Base-by-base conservation (phyloP, 1,140 invertebrate species). In the Microplitis demolitor region DNA sequence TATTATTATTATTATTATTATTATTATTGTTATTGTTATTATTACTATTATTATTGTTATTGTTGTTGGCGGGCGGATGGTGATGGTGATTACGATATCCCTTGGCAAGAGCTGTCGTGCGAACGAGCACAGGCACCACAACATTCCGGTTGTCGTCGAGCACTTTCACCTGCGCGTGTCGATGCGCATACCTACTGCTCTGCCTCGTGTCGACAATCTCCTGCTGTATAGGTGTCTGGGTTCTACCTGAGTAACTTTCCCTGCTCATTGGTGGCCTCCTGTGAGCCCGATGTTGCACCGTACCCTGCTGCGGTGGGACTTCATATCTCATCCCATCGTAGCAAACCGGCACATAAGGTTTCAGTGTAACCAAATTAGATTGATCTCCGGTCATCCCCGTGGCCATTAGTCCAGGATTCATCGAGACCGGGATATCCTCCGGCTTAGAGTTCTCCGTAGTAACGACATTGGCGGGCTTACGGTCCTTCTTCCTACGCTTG, bases 401-500 rank as follows among this genome's bases (percentile, higher is more conserved):
- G 39, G 8, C 6, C 39, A 45, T 45, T 56, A 60, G 24, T 14
- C n/a, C 34, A 9, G 66, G 50, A 66, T 66, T 83, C 66, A 84
- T 85, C 51, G 82, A 58, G 80, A 84, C 77, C 51, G 84, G 78
- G 83, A 60, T 83, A 79, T 81, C 88, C 81, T 77, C 87, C 78
- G 73, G 82, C 79, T 86, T 89, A 82, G 73, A 79, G 78, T 73
- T 87, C 81, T 77, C 86, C 79, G 70, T 82, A 77, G 84, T 81
- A 72, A 84, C 82, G 6, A 68, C 64, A 75, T 82, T 80, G 3
- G 84, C 87, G 24, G 92, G 92, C 82, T 95, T 95, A 66, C 94
- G 89, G 78, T 96, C 95, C 84, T 96, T 96, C 90, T 96, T 97
- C 79, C 94, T 90, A 16, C 95, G 89, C 82, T 97, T 97, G 9